Percentiles rank a stretch among this genome's conserved stretches.
Evolutionary conservation across 2,888 invertebrate species (phyloP).

Genomic region (Lasioglossum figueresi): DNA sequence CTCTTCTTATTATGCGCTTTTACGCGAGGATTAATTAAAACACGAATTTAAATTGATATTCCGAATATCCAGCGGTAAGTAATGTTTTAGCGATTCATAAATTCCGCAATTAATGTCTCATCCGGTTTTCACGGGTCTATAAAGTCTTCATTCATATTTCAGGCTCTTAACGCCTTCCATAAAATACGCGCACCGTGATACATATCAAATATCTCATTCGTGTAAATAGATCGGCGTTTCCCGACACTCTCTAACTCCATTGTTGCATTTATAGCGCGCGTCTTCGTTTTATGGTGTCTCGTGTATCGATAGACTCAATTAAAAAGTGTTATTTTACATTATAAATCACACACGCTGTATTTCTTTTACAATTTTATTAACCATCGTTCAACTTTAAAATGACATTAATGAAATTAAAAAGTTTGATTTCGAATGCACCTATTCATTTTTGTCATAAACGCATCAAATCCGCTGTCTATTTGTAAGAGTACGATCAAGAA

Average conservation of each 20-base stretch:
- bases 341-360: too few species aligned
- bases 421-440: too few species aligned
- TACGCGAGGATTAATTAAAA: not conserved
- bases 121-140: not conserved
- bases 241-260: not conserved
- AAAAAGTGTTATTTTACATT: too few species aligned
- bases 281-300: not conserved
- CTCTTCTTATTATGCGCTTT: not conserved
- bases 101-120: not conserved
- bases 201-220: not conserved
- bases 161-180: not conserved
- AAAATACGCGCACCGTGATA: not conserved
- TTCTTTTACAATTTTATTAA: too few species aligned
- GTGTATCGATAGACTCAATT: not conserved
- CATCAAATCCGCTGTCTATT: too few species aligned
- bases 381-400: too few species aligned
- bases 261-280: not conserved
- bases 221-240: not conserved
- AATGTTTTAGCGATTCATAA: not conserved
- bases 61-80: not conserved
- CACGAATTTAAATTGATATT: not conserved
- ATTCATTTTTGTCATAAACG: too few species aligned
- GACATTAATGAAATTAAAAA: too few species aligned
- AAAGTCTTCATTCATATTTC: not conserved
- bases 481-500: not conserved